Evolutionary conservation across 2,797 vertebrate species (phyloP), one percentile per base, ranked within the genome.

Genomic region (Argentina silus): DNA sequence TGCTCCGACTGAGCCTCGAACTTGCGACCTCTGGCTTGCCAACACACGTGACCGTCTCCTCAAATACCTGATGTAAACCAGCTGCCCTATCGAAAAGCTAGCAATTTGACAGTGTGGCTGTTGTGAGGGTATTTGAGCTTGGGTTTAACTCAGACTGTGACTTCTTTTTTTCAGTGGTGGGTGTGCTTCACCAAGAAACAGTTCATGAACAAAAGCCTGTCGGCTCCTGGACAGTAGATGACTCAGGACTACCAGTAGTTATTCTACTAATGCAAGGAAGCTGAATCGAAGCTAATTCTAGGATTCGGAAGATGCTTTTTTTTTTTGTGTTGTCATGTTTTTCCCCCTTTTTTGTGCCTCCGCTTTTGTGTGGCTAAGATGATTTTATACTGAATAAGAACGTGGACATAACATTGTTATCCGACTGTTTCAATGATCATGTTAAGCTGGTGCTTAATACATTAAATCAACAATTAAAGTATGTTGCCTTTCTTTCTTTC

Each of bases 201-300:
- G 88, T 99, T 99, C 93, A 99, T 99, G 98, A 99, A 99, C 94
- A 99, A 99, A 92, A 99, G 97, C 73, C 95, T 99, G 61, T 99
- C 97, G 8, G 97, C 95, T 65, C 98, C 98, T 11, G 98, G 98
- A 53, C 97, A 99, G 87, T 98, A 90, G 95, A 75, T 59, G 0
- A 62, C 70, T 71, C 67, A 21, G 42, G 77, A 75, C 72, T 61
- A 57, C 3, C 69, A 0, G 48, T 82, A 85, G 84, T 62, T 76
- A 62, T 77, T 85, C 82, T 72, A 76, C 56, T 60, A 55, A 15
- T 19, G 67, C 69, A 74, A 85, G 78, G 71, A 81, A 4, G 27
- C 27, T 36, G 27, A 36, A 36, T 36, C 4, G 27, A 36, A 36
- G 27, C 27, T 36, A 36, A 36, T 36, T 36, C 27, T 36, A 36